These are phyloP conservation scores for Scyliorhinus canicula DNA, from an alignment of 2,797 vertebrate species.

Conservation along the genomic window DNA sequence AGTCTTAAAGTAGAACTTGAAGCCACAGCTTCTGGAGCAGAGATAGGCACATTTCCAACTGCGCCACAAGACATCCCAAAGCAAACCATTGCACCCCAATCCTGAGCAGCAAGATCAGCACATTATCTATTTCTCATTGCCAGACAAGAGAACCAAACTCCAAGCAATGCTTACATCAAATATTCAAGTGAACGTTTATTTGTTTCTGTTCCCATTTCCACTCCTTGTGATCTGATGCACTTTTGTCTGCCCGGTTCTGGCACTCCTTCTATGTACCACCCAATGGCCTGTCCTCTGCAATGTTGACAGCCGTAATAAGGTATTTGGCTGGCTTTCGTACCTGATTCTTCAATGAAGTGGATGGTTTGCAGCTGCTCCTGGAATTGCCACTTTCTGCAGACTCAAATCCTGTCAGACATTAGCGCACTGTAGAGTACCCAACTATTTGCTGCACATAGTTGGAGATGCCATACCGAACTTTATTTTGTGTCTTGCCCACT, in stretches of 20 bases:
- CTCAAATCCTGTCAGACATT: neutral
- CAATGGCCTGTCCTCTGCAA: neutral
- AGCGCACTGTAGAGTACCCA: neutral
- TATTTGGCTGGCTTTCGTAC: neutral
- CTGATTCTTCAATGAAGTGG: neutral
- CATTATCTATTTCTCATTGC: neutral
- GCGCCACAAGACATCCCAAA: no score
- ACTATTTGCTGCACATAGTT: no score
- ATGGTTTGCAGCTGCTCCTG: neutral
- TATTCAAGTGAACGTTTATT: neutral
- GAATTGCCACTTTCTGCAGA: neutral
- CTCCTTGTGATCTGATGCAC: neutral
- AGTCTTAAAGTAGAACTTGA: no score
- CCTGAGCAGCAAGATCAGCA: neutral
- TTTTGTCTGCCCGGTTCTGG: neutral
- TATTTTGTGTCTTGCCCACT: no score
- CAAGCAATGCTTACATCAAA: neutral
- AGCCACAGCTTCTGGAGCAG: no score
- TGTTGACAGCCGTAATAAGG: neutral
- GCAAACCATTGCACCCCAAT: neutral
- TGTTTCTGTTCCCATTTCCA: neutral
- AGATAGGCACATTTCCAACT: no score
- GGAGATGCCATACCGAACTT: no score
- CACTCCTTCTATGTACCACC: neutral
- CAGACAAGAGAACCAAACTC: neutral